These are phyloP conservation scores for Drosophila paranaensis DNA, from an alignment of 2,888 invertebrate genomes.

Conservation along the genomic window DNA sequence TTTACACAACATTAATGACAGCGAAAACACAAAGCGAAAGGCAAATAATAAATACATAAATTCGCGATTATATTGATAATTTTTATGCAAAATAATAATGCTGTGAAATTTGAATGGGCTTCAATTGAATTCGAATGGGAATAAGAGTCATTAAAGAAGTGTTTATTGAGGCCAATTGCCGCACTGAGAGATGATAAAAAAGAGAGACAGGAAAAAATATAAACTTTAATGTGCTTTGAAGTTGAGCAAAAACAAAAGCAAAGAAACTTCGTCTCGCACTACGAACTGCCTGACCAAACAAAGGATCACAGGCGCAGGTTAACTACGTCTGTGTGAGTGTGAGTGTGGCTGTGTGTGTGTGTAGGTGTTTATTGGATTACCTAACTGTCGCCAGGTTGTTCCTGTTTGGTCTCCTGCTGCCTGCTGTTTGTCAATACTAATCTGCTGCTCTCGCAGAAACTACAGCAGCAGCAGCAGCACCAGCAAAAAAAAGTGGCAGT, in stretches of 20 bases:
- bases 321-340: constrained; percentile 4
- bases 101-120: constrained; percentile 40
- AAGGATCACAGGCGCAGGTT: constrained; percentile 27
- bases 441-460: constrained; percentile 51
- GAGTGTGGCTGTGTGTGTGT: constrained; percentile 4
- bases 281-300: constrained; percentile 38
- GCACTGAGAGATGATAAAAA: constrained; percentile 9
- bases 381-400: constrained; percentile 52
- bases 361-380: constrained; percentile 73
- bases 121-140: constrained; percentile 39
- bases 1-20: constrained; percentile 58
- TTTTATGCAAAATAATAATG: constrained; percentile 62
- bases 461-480: constrained; percentile 16
- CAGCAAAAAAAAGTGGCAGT: not conserved
- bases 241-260: constrained; percentile 29
- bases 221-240: constrained; percentile 39
- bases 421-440: constrained; percentile 77
- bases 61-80: constrained; percentile 53
- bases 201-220: not conserved
- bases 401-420: constrained; percentile 33
- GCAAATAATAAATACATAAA: constrained; percentile 51
- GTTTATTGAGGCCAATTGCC: constrained; percentile 49
- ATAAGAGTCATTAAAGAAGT: constrained; percentile 27
- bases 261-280: constrained; percentile 14
- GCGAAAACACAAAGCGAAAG: not conserved